phyloP scores from a whole-genome alignment of 2,113 vertebrate genomes.

The Eulemur macaco region DNA sequence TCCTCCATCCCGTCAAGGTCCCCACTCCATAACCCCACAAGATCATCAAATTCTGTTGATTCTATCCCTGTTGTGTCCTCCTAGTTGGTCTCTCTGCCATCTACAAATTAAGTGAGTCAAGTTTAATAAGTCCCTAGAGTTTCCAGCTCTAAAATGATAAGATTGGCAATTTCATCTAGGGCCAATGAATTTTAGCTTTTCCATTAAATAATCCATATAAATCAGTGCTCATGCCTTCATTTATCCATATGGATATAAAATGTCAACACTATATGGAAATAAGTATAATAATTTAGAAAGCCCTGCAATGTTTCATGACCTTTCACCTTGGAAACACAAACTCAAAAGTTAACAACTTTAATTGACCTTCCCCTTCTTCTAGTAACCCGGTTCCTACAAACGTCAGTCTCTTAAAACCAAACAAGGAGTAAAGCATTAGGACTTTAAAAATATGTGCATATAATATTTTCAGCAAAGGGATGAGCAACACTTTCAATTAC shows the following conservation, averaged over 20 bases:
- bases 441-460: slow-evolving; percentile 40
- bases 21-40: not conserved
- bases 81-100: not conserved
- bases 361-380: not conserved
- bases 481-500: slow-evolving; percentile 78
- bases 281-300: slow-evolving; percentile 2
- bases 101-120: not conserved
- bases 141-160: not conserved
- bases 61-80: not conserved
- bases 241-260: not conserved
- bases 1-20: not conserved
- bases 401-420: slow-evolving; percentile 1
- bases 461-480: slow-evolving; percentile 41
- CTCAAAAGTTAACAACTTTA: slow-evolving; percentile 40
- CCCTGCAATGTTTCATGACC: not conserved
- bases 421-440: slow-evolving; percentile 28
- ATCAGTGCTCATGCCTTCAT: not conserved
- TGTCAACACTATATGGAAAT: not conserved
- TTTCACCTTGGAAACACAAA: slow-evolving; percentile 35
- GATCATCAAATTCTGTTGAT: not conserved
- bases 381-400: not conserved
- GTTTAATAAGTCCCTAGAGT: not conserved
- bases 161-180: not conserved
- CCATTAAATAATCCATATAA: not conserved
- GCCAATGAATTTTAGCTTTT: not conserved